Conservation (phyloP, 2,888 invertebrate genomes). For the Laothoe populi region DNA sequence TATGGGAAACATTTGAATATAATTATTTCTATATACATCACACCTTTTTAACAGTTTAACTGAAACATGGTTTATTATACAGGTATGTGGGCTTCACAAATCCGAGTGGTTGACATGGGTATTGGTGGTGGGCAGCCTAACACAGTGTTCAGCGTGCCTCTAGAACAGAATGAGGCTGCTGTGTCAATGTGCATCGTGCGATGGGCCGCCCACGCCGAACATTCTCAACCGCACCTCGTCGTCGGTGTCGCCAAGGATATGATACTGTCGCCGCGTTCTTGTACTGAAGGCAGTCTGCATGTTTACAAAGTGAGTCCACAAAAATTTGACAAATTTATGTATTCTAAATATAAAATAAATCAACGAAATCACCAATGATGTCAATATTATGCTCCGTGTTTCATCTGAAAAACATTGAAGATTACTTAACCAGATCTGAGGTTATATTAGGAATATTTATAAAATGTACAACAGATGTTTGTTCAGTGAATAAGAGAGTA, state of each 20-base stretch:
- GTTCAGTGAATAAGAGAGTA: neutral
- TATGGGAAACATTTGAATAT: slow-evolving; percentile 62
- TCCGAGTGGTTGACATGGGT: slow-evolving; percentile 94
- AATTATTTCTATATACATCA: neutral
- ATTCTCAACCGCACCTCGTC: slow-evolving; percentile 84
- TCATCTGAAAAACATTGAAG: slow-evolving; percentile 86
- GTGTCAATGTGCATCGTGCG: slow-evolving; percentile 93
- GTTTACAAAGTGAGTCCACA: slow-evolving; percentile 88
- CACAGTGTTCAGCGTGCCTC: slow-evolving; percentile 90
- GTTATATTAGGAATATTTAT: slow-evolving; percentile 30
- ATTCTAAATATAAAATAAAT: neutral
- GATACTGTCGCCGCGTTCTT: slow-evolving; percentile 93
- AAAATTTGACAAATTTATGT: neutral
- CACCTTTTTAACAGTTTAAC: neutral
- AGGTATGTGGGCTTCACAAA: slow-evolving; percentile 98
- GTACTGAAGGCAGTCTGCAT: slow-evolving; percentile 93
- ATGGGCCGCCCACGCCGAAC: slow-evolving; percentile 86
- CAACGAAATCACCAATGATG: slow-evolving; percentile 12
- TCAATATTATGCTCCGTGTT: slow-evolving; percentile 79
- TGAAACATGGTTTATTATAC: slow-evolving; percentile 30
- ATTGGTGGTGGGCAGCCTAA: slow-evolving; percentile 84
- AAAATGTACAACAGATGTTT: slow-evolving; percentile 28
- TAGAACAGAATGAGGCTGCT: slow-evolving; percentile 98
- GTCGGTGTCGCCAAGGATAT: slow-evolving; percentile 97
- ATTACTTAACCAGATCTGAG: slow-evolving; percentile 81